Base-by-base conservation (phyloP, 2,888 invertebrate species). In the Agrotis segetum region DNA sequence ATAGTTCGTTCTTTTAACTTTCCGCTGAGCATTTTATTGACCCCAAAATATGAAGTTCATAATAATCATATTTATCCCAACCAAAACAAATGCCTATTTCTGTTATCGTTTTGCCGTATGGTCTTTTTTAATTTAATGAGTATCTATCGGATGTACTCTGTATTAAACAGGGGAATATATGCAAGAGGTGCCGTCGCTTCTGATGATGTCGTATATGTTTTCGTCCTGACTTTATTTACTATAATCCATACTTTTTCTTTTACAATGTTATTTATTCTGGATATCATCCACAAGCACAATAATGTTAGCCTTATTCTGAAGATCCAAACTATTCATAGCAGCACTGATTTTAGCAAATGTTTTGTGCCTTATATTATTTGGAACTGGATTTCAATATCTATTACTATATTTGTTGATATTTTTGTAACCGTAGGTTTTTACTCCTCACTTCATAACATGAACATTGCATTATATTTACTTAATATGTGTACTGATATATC, bases 1-100 rank as follows among this genome's bases (percentile, higher is more conserved):
- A 55, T 71, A 49, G 53, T 19, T 5, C 4, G 29, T 17, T 68
- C 71, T 19, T 70, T 71, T 44, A 69, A 60, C n/a, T 71, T 29
- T 47, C 3, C 14, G 1, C 40, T 70, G 2, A 17, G 21, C 0
- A 17, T 61, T 6, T 61, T 71, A 19, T 24, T 70, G 21, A 49
- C 21, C 55, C 19, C 60, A 19, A 71, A 70, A 17, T 40, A 40
- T 11, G 40, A 40, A 40, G 11, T 40, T 11, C 40, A 40, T 40
- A 11, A 40, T 1, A 40, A 40, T 40, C 40, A 11, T 40, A 40
- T 40, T 40, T 40, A 40, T 40, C 40, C 40, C 40, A 40, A 40
- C 63, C 40, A 61, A 4, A 67, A n/a, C 0, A 46, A 34, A 9
- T 50, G 19, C 9, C 58, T 62, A 7, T 9, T 65, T 7, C 44